These are phyloP conservation scores for Trichosurus vulpecula DNA, from an alignment of 2,797 vertebrate species.

Conservation along the genomic window DNA sequence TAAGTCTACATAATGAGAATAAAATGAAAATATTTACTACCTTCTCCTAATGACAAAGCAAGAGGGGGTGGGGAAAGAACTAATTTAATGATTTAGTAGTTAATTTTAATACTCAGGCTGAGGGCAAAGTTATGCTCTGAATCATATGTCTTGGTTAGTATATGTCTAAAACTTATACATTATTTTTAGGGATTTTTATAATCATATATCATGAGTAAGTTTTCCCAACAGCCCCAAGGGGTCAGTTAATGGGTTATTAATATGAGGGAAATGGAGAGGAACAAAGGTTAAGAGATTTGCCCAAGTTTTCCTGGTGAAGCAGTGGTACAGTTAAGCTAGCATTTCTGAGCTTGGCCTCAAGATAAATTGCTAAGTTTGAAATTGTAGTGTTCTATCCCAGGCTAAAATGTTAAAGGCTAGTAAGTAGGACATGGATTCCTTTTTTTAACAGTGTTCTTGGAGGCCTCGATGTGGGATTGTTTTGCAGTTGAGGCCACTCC, in stretches of 20 bases:
- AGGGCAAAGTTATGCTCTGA: slow-evolving; percentile 19
- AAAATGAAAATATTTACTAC: background rate
- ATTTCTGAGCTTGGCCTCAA: slow-evolving; percentile 6
- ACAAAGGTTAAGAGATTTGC: background rate
- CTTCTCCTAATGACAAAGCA: background rate
- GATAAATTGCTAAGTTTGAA: background rate
- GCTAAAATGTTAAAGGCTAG: background rate
- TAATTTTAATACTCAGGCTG: background rate
- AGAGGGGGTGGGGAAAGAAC: background rate
- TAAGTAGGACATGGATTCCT: background rate
- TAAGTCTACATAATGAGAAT: background rate
- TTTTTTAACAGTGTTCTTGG: background rate
- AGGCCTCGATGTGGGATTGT: background rate
- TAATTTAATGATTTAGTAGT: background rate
- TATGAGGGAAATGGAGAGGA: background rate
- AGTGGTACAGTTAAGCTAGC: background rate
- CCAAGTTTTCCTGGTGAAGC: background rate
- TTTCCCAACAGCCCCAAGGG: background rate
- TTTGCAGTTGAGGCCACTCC: background rate
- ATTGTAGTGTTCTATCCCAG: background rate
- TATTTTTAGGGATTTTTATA: slow-evolving; percentile 3
- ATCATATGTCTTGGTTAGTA: background rate
- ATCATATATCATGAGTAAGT: background rate
- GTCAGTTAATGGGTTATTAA: background rate
- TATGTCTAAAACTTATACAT: slow-evolving; percentile 1